Conservation (phyloP, 2,888 invertebrate genomes). For the Eurytoma adleriae region DNA sequence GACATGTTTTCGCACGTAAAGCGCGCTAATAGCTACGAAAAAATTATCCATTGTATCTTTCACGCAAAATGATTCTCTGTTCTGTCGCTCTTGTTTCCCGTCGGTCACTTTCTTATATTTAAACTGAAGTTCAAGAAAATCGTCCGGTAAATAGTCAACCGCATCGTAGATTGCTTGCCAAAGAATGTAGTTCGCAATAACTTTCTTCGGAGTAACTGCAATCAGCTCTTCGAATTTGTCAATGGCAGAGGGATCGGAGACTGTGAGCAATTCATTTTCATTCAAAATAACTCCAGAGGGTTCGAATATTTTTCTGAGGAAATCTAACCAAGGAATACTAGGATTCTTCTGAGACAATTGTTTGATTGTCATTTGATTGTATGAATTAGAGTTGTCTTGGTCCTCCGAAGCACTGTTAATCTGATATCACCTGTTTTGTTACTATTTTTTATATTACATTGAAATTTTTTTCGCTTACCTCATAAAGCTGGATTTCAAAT, state of each 20-base stretch:
- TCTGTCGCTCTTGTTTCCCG: slow-evolving; percentile 76
- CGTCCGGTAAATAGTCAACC: slow-evolving; percentile 69
- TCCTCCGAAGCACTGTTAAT: too few species aligned
- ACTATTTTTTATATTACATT: too few species aligned
- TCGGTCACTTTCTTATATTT: slow-evolving; percentile 71
- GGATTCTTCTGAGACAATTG: slow-evolving; percentile 86
- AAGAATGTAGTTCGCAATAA: slow-evolving; percentile 78
- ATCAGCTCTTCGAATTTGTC: slow-evolving; percentile 11
- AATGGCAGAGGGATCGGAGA: too few species aligned
- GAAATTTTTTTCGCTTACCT: too few species aligned
- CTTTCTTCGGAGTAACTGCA: slow-evolving; percentile 65
- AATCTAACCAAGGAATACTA: slow-evolving; percentile 86
- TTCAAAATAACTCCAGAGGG: slow-evolving; percentile 79
- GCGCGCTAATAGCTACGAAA: slow-evolving; percentile 86
- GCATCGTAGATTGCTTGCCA: slow-evolving; percentile 76
- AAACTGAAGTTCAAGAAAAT: slow-evolving; percentile 70
- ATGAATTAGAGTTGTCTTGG: too few species aligned
- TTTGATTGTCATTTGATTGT: slow-evolving; percentile 90
- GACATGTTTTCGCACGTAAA: slow-evolving; percentile 92
- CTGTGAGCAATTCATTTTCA: slow-evolving; percentile 86
- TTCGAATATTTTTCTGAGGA: slow-evolving; percentile 87
- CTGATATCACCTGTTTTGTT: too few species aligned
- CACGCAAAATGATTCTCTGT: slow-evolving; percentile 80
- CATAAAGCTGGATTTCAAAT: too few species aligned
- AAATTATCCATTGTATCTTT: slow-evolving; percentile 86